Conservation (phyloP, 2,113 vertebrate genomes). For the Ammodytes marinus region DNA sequence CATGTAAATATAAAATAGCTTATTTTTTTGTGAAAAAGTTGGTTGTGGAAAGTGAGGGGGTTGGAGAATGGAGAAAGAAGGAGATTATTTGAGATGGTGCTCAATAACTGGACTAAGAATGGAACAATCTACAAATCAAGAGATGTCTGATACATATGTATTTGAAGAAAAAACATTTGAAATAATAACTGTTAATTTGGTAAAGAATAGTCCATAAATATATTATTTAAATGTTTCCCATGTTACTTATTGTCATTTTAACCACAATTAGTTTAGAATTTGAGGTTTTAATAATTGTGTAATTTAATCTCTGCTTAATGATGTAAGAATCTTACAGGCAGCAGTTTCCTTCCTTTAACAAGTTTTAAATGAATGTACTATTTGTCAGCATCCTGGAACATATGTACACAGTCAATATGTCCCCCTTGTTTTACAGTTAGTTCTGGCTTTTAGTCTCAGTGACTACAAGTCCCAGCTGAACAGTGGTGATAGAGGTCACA, state of each 20-base stretch:
- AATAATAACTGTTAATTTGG: background rate
- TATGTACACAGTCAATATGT: background rate
- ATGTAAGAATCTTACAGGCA: slow-evolving; percentile 8
- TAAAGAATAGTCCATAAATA: background rate
- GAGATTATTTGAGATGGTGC: slow-evolving; percentile 68
- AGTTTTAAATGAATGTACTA: slow-evolving; percentile 1
- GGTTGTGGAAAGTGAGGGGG: slow-evolving; percentile 60
- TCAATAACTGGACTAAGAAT: background rate
- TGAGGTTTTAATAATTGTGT: background rate
- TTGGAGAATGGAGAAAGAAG: slow-evolving; percentile 66
- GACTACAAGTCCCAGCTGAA: slow-evolving; percentile 28
- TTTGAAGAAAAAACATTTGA: background rate
- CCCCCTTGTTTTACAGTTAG: slow-evolving; percentile 14
- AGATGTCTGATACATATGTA: background rate
- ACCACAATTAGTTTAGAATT: background rate
- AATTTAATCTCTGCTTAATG: no score
- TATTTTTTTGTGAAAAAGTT: slow-evolving; percentile 42
- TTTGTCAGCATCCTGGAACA: background rate
- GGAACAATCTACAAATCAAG: background rate
- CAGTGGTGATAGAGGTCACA: slow-evolving; percentile 41
- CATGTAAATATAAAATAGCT: slow-evolving; percentile 53
- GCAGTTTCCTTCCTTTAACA: background rate
- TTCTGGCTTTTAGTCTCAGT: slow-evolving; percentile 30
- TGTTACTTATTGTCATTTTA: background rate
- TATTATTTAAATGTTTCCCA: background rate